Evolutionary conservation across 2,113 vertebrate genomes (phyloP), one percentile per base, ranked within the genome.

Genomic region (Oceanites oceanicus): DNA sequence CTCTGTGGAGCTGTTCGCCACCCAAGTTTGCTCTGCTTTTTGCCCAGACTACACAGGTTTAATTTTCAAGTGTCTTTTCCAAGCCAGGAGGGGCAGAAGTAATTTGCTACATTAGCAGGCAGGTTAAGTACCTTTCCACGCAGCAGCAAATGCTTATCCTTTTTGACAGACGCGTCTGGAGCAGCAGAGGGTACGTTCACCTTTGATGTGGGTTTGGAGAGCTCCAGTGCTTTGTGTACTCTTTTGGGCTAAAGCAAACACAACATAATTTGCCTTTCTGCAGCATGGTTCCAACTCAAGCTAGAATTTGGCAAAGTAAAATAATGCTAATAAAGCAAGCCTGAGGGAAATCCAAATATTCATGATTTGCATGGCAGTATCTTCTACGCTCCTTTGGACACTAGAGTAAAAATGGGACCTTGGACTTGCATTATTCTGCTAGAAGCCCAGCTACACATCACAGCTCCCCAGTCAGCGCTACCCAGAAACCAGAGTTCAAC

Each of bases 181-280:
- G 74, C 62, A 90, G 74, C 32, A 40, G 87, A 96, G 83, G 50
- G 40, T 42, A 86, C 9, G 2, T 52, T 90, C 84, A 92, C 92
- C 89, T 96, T 95, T 97, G 94, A 96, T 88, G 78, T 81, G 78
- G 90, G 53, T 85, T 96, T 97, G 93, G 96, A 94, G 72, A 96
- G 79, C 86, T 97, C 65, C 91, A 79, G 52, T 61, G 68, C 82
- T 88, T 76, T 92, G 77, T 88, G 86, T 78, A 65, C 40, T 91
- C 62, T 90, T 92, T 72, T 65, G 55, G 85, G 49, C 88, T 96
- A 97, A 95, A 87, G 88, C 53, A 92, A 94, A 92, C 47, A 75
- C n/a, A 66, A 91, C 32, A 53, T 50, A 81, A 94, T 94, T 95
- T 86, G 89, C 68, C 82, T 91, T 92, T 97, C 80, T 92, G 79